Evolutionary conservation across 2,797 vertebrate species (phyloP), one percentile per base, ranked within the genome.

Genomic region (Ptychobarbus kaznakovi): DNA sequence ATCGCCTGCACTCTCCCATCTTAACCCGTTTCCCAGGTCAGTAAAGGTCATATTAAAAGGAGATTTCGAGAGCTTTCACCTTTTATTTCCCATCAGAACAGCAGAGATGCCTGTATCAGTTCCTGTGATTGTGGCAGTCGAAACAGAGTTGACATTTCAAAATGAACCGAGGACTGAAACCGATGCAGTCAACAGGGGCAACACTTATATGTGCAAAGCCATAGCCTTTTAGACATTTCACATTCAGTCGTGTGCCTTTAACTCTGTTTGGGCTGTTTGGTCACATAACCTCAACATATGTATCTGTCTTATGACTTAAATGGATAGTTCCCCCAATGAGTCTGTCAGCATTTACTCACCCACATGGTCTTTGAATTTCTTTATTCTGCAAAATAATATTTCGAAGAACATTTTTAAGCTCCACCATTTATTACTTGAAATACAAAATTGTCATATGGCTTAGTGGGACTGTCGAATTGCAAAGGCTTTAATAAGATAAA

Each of bases 101-200:
- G 69, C 28, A 51, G 51, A 83, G 80, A 87, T 72, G 83, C 51
- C 44, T 65, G 46, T 87, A 49, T 80, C 72, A 49, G 83, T 61
- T 78, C 22, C 28, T 61, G 79, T 80, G 74, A 82, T 80, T 87
- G 74, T 70, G 75, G 86, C 83, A 85, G 83, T 84, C 80, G 87
- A 86, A 87, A 89, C 82, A 82, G 46, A 78, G 88, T 83, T 89
- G 85, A 86, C 87, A 86, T 88, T 88, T 88, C 53, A 72, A 63
- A 86, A 86, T 73, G 85, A 84, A 88, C 78, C 85, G 15, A 53
- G 40, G 73, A 88, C 77, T 74, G 72, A 87, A 87, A 82, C 83
- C 35, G 56, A 85, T 85, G 83, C 83, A 70, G 76, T 83, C 86
- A 80, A 89, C 72, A 83, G 74, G 63, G 83, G 75, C 74, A 44